phyloP scores from a whole-genome alignment of 1,140 invertebrate species.

The Teleopsis dalmanni region DNA sequence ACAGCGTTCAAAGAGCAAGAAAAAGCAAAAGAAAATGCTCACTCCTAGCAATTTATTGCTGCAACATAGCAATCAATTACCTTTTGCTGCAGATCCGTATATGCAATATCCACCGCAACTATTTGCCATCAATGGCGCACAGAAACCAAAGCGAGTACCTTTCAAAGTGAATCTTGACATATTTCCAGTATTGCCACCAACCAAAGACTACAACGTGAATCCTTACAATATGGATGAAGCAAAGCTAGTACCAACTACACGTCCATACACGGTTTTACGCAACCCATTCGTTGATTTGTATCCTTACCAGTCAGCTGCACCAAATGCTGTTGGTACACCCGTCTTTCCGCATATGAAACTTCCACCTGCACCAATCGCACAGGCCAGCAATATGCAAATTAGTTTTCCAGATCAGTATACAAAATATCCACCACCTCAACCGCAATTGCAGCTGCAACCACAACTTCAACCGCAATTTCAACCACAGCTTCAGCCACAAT shows the following conservation, averaged over 20 bases:
- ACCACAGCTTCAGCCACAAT: conserved; percentile 14
- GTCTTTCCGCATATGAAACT: too few species aligned
- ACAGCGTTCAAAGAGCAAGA: conserved; percentile 15
- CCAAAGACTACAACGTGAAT: conserved; percentile 7
- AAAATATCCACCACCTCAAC: background rate
- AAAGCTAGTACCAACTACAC: conserved; percentile 14
- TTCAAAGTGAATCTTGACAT: conserved; percentile 38
- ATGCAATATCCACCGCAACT: conserved; percentile 18
- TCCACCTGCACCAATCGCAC: conserved; percentile 17
- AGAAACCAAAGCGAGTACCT: conserved; percentile 25
- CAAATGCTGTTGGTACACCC: too few species aligned
- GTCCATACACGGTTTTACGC: conserved; percentile 26
- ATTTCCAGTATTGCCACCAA: conserved; percentile 26
- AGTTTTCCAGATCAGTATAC: background rate
- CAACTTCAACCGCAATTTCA: conserved; percentile 14
- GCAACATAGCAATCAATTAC: conserved; percentile 23
- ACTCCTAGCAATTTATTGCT: conserved; percentile 16
- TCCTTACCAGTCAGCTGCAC: too few species aligned
- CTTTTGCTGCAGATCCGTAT: conserved; percentile 24
- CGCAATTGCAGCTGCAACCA: conserved; percentile 7
- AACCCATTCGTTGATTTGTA: conserved; percentile 33
- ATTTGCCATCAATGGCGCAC: conserved; percentile 25
- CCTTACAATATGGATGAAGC: conserved; percentile 8
- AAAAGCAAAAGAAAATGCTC: conserved; percentile 31
- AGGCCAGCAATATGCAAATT: background rate